Evolutionary conservation across 1,140 invertebrate species (phyloP), one percentile per base, ranked within the genome.

Genomic region (Neelides sp.): DNA sequence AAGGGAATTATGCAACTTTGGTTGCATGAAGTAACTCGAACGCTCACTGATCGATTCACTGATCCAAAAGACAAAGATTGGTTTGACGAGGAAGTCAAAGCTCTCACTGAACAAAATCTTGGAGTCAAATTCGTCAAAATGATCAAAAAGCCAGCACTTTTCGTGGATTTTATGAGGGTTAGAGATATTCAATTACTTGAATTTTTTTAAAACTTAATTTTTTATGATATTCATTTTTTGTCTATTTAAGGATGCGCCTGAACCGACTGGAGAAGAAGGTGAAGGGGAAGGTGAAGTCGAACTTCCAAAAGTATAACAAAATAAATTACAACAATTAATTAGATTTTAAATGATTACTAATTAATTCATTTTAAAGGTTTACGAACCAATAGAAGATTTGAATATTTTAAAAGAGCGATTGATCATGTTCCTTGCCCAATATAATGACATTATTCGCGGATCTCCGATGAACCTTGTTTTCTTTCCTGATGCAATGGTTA

Each of bases 401-500:
- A 75, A 79, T 61, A 77, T 83, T 55, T 69, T 95, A 13, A 71
- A 83, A 59, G 90, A 95, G 64, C 71, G 92, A 51, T 71, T 97
- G 40, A 79, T 86, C 61, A 92, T 92, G 85, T 96, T 95, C 67
- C 71, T 95, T 54, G 73, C 83, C 13, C 90, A 94, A 67, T 95
- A 90, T 66, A 96, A 97, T 71, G 93, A 96, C 73, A 92, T 90
- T 77, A 85, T 95, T 48, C 74, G 92, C 62, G 91, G 92, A 1
- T 82, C 83, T 53, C 87, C 88, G 35, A 94, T 96, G 90, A 92
- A 97, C 72, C 73, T 97, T 20, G 93, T 97, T n/a, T 96, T 96
- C 71, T 97, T 97, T 66, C 85, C 85, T n/a, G 92, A 97, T 69
- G 92, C 93, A 15, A 96, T 97, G 84, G 71, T 88, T 35, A 91